These are phyloP conservation scores for Spodoptera frugiperda DNA, from an alignment of 1,140 invertebrate genomes.

Conservation along the genomic window DNA sequence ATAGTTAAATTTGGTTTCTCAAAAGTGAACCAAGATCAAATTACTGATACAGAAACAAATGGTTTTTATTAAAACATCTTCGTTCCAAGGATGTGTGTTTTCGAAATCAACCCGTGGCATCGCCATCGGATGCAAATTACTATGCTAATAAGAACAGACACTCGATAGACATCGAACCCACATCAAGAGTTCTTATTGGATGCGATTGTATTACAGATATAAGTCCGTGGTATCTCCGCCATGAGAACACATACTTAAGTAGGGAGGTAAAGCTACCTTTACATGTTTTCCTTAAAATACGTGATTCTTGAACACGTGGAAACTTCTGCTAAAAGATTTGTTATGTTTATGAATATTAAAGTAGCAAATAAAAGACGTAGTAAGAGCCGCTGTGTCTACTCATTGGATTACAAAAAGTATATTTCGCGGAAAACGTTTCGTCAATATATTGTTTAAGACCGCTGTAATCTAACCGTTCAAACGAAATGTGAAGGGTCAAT, in stretches of 20 bases:
- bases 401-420: slow-evolving; percentile 11
- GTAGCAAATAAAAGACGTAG: slow-evolving; percentile 7
- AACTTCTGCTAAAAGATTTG: slow-evolving; percentile 40
- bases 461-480: slow-evolving; percentile 17
- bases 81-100: slow-evolving; percentile 15
- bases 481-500: not conserved
- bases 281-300: slow-evolving; percentile 4
- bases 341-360: slow-evolving; percentile 48
- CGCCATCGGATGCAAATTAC: slow-evolving; percentile 57
- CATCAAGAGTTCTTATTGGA: slow-evolving; percentile 63
- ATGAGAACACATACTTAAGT: not conserved
- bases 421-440: not conserved
- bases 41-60: not conserved
- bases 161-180: slow-evolving; percentile 58
- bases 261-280: not conserved
- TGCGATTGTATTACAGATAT: slow-evolving; percentile 64
- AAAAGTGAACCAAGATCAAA: not conserved
- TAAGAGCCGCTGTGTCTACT: slow-evolving; percentile 5
- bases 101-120: slow-evolving; percentile 29
- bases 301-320: slow-evolving; percentile 30
- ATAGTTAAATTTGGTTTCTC: not conserved
- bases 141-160: slow-evolving; percentile 56
- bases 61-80: slow-evolving; percentile 22
- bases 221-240: slow-evolving; percentile 25
- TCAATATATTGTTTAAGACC: not conserved